Percentiles rank a stretch among this genome's conserved stretches.
Conservation (phyloP, 2,113 vertebrate genomes). For the Oceanodroma tethys region DNA sequence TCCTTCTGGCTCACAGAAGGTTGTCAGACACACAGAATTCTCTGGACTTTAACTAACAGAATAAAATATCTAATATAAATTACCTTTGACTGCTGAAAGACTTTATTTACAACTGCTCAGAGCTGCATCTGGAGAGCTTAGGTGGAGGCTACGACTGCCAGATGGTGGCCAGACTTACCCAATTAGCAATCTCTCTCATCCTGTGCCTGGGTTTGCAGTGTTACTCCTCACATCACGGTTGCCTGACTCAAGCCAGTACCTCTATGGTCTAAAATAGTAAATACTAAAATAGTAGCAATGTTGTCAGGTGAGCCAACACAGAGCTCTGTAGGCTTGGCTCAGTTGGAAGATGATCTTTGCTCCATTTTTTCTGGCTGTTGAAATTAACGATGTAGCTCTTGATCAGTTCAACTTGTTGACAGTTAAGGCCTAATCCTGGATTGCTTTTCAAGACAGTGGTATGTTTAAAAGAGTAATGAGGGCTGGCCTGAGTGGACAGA, state of each 20-base stretch:
- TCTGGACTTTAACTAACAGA: conserved; percentile 9
- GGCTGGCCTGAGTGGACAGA: neutral
- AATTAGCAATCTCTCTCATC: conserved; percentile 59
- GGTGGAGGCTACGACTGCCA: conserved; percentile 37
- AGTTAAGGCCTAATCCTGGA: neutral
- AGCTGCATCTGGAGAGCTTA: conserved; percentile 50
- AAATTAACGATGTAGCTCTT: neutral
- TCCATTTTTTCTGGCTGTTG: neutral
- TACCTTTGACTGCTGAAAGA: conserved; percentile 51
- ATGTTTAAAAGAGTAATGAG: neutral
- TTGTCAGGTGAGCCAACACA: conserved; percentile 39
- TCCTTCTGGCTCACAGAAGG: conserved; percentile 35
- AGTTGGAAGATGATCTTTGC: neutral
- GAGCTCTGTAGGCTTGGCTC: neutral
- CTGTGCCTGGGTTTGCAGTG: conserved; percentile 25
- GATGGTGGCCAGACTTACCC: conserved; percentile 48
- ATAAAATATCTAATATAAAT: conserved; percentile 53
- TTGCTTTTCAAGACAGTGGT: neutral
- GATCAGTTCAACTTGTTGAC: neutral
- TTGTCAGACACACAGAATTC: neutral
- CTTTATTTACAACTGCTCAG: conserved; percentile 55
- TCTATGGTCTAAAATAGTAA: neutral
- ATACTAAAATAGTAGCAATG: conserved; percentile 15
- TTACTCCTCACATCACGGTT: neutral
- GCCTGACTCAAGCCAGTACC: conserved; percentile 7